Evolutionary conservation across 2,797 vertebrate genomes (phyloP).

Genomic region (Orientallactaga sibirica): DNA sequence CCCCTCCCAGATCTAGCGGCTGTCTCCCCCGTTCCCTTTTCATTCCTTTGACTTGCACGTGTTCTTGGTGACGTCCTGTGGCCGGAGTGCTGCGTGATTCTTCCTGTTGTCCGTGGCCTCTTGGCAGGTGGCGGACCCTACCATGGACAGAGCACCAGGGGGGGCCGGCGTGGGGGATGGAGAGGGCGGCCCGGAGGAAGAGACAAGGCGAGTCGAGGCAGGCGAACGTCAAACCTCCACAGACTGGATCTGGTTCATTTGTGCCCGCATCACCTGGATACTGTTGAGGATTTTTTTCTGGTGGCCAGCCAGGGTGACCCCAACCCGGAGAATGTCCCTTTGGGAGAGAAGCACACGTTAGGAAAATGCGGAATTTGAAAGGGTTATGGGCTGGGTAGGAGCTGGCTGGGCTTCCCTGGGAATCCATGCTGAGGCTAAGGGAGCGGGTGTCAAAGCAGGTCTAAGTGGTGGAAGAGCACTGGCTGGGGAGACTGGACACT

Average conservation of each 20-base stretch:
- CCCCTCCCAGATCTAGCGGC: slow-evolving; percentile 80
- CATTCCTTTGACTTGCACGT: slow-evolving; percentile 82
- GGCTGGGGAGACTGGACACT: background rate
- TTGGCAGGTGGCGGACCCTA: slow-evolving; percentile 85
- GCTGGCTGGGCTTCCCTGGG: slow-evolving; percentile 13
- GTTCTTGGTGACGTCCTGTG: slow-evolving; percentile 74
- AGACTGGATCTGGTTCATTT: slow-evolving; percentile 99
- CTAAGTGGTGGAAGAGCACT: background rate
- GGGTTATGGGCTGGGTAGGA: background rate
- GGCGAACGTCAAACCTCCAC: slow-evolving; percentile 95
- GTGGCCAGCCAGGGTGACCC: slow-evolving; percentile 98
- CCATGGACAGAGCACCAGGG: slow-evolving; percentile 79
- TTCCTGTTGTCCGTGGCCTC: slow-evolving; percentile 83
- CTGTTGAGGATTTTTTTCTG: slow-evolving; percentile 99
- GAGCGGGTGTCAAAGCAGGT: background rate
- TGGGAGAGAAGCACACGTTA: slow-evolving; percentile 77
- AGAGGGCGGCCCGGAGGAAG: slow-evolving; percentile 85
- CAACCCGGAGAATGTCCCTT: slow-evolving; percentile 98
- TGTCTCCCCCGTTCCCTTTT: slow-evolving; percentile 82
- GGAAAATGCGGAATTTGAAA: background rate
- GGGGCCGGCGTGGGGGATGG: slow-evolving; percentile 75
- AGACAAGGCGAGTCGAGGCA: slow-evolving; percentile 78
- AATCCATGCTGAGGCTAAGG: background rate
- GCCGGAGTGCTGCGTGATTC: slow-evolving; percentile 75
- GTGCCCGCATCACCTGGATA: slow-evolving; percentile 99